phyloP scores from a whole-genome alignment of 1,140 invertebrate genomes.

The Coptotermes formosanus region DNA sequence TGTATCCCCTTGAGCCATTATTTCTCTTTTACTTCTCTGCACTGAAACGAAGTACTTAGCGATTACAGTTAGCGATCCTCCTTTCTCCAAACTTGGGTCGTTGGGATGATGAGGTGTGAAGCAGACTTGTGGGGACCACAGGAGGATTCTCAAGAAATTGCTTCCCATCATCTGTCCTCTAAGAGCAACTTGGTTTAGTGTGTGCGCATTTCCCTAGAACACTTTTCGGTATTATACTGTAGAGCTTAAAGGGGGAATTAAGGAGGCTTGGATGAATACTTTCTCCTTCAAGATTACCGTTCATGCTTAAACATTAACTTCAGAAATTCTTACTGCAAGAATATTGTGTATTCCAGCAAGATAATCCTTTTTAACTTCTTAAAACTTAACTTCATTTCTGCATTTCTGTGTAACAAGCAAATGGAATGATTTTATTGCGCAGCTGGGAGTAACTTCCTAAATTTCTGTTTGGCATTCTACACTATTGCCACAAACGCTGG shows the following conservation, averaged over 20 bases:
- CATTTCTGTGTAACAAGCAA: background rate
- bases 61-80: background rate
- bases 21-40: no score
- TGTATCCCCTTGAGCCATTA: no score
- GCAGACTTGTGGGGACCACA: background rate
- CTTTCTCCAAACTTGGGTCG: background rate
- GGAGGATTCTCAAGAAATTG: constrained; percentile 7
- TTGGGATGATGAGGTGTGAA: constrained; percentile 25
- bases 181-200: background rate
- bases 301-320: background rate
- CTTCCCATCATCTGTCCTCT: background rate
- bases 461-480: no score
- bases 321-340: background rate
- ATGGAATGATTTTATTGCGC: no score
- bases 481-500: no score
- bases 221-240: background rate
- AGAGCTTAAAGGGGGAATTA: background rate
- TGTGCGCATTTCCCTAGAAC: background rate
- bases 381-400: no score
- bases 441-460: no score
- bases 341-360: background rate
- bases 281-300: background rate
- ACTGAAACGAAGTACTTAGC: no score
- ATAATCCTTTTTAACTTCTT: background rate
- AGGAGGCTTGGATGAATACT: background rate